Base-by-base conservation (phyloP, 1,140 invertebrate genomes). In the Drosophila lacteicornis region DNA sequence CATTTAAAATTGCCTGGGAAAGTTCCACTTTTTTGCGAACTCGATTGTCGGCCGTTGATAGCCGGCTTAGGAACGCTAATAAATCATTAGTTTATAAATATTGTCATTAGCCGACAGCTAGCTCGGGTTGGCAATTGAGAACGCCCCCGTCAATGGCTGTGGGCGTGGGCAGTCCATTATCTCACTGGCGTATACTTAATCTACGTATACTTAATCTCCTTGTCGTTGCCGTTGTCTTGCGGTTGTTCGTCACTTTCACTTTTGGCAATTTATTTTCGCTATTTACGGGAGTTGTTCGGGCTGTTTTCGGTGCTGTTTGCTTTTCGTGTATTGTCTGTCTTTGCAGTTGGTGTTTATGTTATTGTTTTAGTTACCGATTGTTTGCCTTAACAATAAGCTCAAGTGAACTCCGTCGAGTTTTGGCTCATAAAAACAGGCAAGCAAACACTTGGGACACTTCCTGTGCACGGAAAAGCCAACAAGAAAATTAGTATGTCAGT, bases 221-320 rank as follows among this genome's bases (percentile, higher is more conserved):
- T 51, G 43, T 47, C 66, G 45, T 17, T 55, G 25, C 79, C 51
- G 47, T 15, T 51, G 43, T 61, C 66, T 60, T 33, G 57, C 33
- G 38, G 22, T 53, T 38, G 69, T 27, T 58, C 47, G 73, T 65
- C 70, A 65, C 84, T 87, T 87, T 87, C 84, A 84, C 84, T 87
- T 87, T 78, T 87, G 55, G 80, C 73, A 78, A 74, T 69, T 83
- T 78, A 79, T 80, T 78, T 84, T 88, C 50, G 80, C 84, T 57
- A 83, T 84, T 84, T 68, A 53, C 78, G 53, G 38, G 22, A 73
- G 70, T 73, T 73, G 55, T 60, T 73, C 46, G 33, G 47, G 67
- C 36, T 73, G 27, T 38, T 71, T 56, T 42, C 42, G 40, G 19
- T 62, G 40, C 49, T 73, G 50, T 60, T 75, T 70, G 65, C 40